phyloP scores from a whole-genome alignment of 2,113 vertebrate species.

The Bufo gargarizans region DNA sequence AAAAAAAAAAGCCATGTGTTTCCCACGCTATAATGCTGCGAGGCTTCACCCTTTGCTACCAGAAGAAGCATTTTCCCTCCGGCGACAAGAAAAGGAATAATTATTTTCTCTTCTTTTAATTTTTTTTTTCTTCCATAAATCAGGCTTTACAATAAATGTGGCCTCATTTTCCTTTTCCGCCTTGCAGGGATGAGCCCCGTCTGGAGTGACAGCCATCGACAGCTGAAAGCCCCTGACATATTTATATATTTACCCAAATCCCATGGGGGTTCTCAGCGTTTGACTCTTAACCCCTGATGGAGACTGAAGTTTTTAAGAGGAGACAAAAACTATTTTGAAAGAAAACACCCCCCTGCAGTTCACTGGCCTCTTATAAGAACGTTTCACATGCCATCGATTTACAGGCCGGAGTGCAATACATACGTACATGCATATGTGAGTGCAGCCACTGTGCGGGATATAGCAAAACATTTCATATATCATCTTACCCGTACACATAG shows the following conservation, averaged over 20 bases:
- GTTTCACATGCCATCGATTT: background rate
- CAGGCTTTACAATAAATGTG: background rate
- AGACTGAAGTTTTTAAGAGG: conserved; percentile 41
- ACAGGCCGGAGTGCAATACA: background rate
- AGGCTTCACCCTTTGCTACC: background rate
- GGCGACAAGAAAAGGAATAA: background rate
- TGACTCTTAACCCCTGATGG: conserved; percentile 22
- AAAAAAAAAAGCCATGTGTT: conserved; percentile 22
- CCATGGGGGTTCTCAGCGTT: conserved; percentile 26
- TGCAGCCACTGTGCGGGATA: too few relatives aligned
- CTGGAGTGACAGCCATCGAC: conserved; percentile 37
- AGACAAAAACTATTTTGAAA: conserved; percentile 57
- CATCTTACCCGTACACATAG: background rate
- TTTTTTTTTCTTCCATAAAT: background rate
- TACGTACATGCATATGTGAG: background rate
- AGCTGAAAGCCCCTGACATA: conserved; percentile 35
- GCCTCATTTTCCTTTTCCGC: conserved; percentile 2
- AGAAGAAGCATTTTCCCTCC: conserved; percentile 23
- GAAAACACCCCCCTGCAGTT: conserved; percentile 55
- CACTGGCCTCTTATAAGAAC: conserved; percentile 1
- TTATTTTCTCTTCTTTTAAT: background rate
- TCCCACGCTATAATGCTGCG: conserved; percentile 60
- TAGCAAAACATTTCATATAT: background rate
- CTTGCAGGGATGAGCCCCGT: conserved; percentile 27
- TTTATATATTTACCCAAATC: background rate